Conservation (phyloP, 1,140 invertebrate genomes). For the Wasmannia auropunctata region DNA sequence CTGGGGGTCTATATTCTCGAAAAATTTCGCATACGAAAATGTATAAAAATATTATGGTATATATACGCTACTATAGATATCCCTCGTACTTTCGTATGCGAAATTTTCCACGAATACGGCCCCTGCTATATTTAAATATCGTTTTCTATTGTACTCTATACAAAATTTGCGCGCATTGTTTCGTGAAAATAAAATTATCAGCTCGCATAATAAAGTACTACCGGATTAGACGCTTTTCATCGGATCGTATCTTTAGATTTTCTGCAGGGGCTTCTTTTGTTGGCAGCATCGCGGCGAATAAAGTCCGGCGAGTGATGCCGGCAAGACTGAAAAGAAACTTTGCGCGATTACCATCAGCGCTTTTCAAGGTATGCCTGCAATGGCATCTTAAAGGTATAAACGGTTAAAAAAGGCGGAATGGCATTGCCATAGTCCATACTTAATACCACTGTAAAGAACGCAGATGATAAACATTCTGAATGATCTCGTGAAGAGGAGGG, state of each 20-base stretch:
- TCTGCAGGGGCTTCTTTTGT: not conserved
- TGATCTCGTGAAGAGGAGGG: not conserved
- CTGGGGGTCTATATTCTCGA: too few species aligned
- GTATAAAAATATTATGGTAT: too few species aligned
- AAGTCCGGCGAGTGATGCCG: slow-evolving; percentile 11
- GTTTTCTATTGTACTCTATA: not conserved
- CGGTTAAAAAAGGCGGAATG: slow-evolving; percentile 27
- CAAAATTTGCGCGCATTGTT: not conserved
- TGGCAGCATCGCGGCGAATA: not conserved
- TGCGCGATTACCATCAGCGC: slow-evolving; percentile 35
- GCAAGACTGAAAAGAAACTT: slow-evolving; percentile 10
- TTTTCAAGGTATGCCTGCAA: slow-evolving; percentile 26
- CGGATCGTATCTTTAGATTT: not conserved
- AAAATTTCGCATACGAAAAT: too few species aligned
- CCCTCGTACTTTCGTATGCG: too few species aligned
- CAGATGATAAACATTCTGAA: slow-evolving; percentile 43
- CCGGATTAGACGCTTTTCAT: not conserved
- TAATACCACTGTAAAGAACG: slow-evolving; percentile 25
- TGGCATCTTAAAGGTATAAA: slow-evolving; percentile 38
- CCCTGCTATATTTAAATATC: not conserved
- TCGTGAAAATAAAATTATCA: slow-evolving; percentile 6
- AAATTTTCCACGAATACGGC: too few species aligned
- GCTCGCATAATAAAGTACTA: not conserved
- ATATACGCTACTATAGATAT: too few species aligned
- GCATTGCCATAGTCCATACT: slow-evolving; percentile 33